Evolutionary conservation across 2,888 invertebrate genomes (phyloP), one percentile per base, ranked within the genome.

Genomic region (Oeneis ivallda): DNA sequence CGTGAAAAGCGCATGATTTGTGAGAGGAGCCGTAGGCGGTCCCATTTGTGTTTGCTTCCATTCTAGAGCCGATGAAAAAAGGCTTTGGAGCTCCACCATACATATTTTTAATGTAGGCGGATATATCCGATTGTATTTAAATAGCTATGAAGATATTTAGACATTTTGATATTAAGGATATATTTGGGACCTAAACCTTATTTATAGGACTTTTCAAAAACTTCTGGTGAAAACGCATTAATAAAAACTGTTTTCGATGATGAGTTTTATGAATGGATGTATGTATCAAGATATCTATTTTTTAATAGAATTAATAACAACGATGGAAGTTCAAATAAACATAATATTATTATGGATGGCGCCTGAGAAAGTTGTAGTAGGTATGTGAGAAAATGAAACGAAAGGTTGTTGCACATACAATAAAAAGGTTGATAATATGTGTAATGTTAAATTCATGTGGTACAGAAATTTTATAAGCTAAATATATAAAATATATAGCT

Each of bases 1-100:
- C 65, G 64, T 54, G 62, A 62, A 66, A 69, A 69, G 69, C 64
- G 45, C 64, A 68, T 70, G 65, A 62, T 67, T 66, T 66, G 67
- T 67, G 59, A 69, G 59, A 39, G 57, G 56, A 62, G 64, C 45
- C 59, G 66, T 64, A 43, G 69, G 67, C 67, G 69, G 68, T 32
- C 39, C 58, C 67, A 52, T 61, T 67, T 62, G 57, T 61, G 58
- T 67, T 57, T 26, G 57, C 52, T n/a, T 65, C 53, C 50, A 54
- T 50, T 60, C 60, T 39, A 60, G 60, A 39, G 32, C 41, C 45
- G 54, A 45, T 60, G 59, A 41, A 63, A 60, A 66, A 61, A 52
- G 57, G 11, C 53, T 66, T 59, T 59, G 15, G 49, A 50, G 34
- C 15, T 7, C 54, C 26, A 62, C 62, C 11, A 26, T 63, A 61